Evolutionary conservation across 1,140 invertebrate genomes (phyloP).

Genomic region (Amphibalanus amphitrite): DNA sequence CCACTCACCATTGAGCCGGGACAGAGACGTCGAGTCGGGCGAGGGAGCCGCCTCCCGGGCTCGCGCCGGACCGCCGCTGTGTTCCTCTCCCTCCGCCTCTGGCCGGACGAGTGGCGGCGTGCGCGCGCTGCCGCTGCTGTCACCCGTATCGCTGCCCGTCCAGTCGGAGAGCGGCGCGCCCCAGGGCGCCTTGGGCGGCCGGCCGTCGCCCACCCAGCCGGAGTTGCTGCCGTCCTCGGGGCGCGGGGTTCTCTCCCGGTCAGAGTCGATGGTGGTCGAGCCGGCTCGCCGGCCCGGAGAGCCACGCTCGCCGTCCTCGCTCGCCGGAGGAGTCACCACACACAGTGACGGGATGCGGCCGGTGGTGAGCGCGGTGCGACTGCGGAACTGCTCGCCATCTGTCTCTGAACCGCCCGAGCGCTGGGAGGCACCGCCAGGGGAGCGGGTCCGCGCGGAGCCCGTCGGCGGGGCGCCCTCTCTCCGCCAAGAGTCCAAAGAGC

Average conservation of each 20-base stretch:
- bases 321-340: conserved; percentile 69
- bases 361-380: conserved; percentile 68
- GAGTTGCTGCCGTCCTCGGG: too few relatives aligned
- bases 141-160: too few relatives aligned
- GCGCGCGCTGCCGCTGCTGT: too few relatives aligned
- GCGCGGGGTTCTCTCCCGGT: background rate
- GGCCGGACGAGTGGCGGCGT: background rate
- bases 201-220: too few relatives aligned
- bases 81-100: background rate
- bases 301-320: conserved; percentile 49
- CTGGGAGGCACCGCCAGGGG: conserved; percentile 38
- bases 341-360: conserved; percentile 81
- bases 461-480: conserved; percentile 21
- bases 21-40: too few relatives aligned
- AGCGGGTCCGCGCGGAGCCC: conserved; percentile 29
- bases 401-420: conserved; percentile 60
- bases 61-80: too few relatives aligned
- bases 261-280: conserved; percentile 3
- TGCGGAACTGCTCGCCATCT: conserved; percentile 62
- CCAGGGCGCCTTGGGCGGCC: too few relatives aligned
- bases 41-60: too few relatives aligned
- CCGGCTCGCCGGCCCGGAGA: too few relatives aligned
- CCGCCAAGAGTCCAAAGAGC: conserved; percentile 18
- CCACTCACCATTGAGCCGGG: too few relatives aligned
- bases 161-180: background rate